Conservation (phyloP, 1,140 invertebrate species). For the Galendromus occidentalis region DNA sequence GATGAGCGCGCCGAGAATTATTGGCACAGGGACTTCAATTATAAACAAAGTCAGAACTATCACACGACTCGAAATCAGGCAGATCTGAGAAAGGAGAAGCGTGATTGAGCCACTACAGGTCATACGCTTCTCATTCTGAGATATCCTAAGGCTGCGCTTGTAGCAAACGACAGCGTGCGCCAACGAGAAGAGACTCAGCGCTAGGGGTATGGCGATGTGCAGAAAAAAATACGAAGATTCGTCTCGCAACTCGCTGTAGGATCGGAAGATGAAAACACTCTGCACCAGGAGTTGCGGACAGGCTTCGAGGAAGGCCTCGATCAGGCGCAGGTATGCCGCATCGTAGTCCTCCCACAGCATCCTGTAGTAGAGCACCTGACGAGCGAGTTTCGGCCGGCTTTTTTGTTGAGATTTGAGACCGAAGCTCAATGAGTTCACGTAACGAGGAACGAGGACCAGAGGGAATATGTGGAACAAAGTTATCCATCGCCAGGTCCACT, state of each 20-base stretch:
- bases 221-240: not conserved
- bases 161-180: constrained; percentile 1
- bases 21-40: not conserved
- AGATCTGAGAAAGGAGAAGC: not conserved
- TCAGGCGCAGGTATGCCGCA: not conserved
- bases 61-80: not conserved
- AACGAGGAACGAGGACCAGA: not conserved
- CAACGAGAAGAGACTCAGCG: not conserved
- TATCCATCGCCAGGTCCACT: not conserved
- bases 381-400: not conserved
- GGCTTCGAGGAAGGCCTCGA: constrained; percentile 2
- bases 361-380: not conserved
- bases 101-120: not conserved
- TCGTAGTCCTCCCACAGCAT: constrained; percentile 9
- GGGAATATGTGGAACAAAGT: not conserved
- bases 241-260: not conserved
- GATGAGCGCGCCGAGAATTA: not conserved
- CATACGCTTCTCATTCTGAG: not conserved
- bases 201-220: not conserved
- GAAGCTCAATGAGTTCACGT: not conserved
- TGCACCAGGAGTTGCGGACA: not conserved
- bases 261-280: not conserved
- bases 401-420: constrained; percentile 4
- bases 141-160: not conserved
- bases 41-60: not conserved